Evolutionary conservation across 2,888 invertebrate genomes (phyloP).

Genomic region (Drosophila subsilvestris): DNA sequence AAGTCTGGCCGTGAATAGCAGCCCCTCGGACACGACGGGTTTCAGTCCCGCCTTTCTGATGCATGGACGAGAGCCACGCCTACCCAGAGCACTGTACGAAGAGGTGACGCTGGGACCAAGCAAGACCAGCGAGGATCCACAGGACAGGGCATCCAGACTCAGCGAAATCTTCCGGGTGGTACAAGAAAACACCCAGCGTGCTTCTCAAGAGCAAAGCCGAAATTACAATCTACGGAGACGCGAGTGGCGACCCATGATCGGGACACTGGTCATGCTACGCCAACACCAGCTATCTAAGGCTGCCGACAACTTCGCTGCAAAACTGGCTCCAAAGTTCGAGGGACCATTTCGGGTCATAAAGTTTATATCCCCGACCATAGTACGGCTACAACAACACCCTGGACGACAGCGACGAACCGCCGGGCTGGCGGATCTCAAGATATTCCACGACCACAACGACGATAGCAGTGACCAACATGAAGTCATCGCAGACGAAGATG

Average conservation of each 20-base stretch:
- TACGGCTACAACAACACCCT: neutral
- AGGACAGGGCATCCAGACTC: too few species aligned
- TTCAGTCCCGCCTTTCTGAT: too few species aligned
- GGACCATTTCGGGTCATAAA: neutral
- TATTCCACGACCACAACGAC: neutral
- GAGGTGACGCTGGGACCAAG: neutral
- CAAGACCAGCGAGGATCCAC: too few species aligned
- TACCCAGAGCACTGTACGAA: neutral
- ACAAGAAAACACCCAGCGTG: neutral
- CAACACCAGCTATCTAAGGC: neutral
- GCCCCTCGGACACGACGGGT: too few species aligned
- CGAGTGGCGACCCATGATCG: neutral
- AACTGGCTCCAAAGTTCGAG: neutral
- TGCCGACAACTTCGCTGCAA: neutral
- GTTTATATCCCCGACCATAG: conserved; percentile 3
- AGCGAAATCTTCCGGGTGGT: neutral
- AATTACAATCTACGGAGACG: neutral
- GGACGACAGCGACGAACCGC: neutral
- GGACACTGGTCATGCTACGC: neutral
- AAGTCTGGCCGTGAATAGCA: too few species aligned
- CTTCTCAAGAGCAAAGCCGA: neutral
- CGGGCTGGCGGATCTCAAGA: neutral
- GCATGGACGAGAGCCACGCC: too few species aligned
- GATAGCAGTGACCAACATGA: neutral
- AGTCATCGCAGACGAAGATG: neutral